Evolutionary conservation across 1,140 invertebrate species (phyloP), one percentile per base, ranked within the genome.

Genomic region (Macrocentrus cingulum): DNA sequence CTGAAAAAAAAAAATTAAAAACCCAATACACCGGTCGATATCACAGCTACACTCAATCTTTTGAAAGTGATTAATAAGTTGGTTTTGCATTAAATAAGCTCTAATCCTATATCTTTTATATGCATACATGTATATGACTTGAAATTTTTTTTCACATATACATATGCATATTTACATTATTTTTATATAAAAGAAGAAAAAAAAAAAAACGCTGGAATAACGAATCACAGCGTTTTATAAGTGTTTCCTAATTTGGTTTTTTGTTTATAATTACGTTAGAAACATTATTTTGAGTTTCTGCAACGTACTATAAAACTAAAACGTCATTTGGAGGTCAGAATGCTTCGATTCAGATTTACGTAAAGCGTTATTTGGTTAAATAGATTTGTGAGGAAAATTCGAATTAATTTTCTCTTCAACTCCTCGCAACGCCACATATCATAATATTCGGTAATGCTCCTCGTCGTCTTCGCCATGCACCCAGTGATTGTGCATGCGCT

Each of bases 401-500:
- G 22, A 19, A 44, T 2, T 22, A 11, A 7, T 9, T 22, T 44
- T 44, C 13, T 16, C 3, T 36, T 71, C 57, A 76, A 59, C 72
- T 75, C 58, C 75, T 68, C 7, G 70, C 65, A 6, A 77, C 71
- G 36, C 91, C 90, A 72, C 93, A 95, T 67, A 95, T 94, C 93
- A 97, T 96, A 60, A 97, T 97, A 76, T 97, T 97, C 25, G 94
- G 92, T 58, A 98, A 80, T 1, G 94, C 95, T 67, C 94, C 94
- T 15, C 95, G 83, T 66, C 95, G 81, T 76, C 90, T 89, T 57
- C 94, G 84, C 95, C 95, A 98, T 9, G 89, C 85, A 32, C 94
- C 94, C 42, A 96, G 87, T 37, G 92, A 91, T 73, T 94, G 91
- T 8, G 91, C 90, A 70, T 95, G 91, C 69, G 90, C 90, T 73